A percentile compares a stretch with the other conserved stretches of the same genome.
Evolutionary conservation across 2,797 vertebrate species (phyloP).

Genomic region (Bryconaethiops microstoma): DNA sequence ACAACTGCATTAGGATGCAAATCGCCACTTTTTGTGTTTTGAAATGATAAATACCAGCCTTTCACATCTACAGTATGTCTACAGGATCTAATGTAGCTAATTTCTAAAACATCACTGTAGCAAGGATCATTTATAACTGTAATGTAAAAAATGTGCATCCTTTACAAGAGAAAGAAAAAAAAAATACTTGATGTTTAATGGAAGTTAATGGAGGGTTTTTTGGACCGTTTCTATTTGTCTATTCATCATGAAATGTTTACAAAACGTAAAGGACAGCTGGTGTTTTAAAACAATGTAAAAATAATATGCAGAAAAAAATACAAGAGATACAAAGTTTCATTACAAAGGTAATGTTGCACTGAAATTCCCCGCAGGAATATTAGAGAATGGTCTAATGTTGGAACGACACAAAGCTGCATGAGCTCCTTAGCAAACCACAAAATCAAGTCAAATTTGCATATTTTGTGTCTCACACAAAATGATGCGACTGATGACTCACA

Average conservation of each 20-base stretch:
- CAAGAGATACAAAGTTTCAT: background rate
- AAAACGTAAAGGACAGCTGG: background rate
- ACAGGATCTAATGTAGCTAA: background rate
- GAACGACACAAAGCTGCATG: background rate
- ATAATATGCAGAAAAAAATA: background rate
- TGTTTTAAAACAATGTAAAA: background rate
- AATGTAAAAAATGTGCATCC: background rate
- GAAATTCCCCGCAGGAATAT: background rate
- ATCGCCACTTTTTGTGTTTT: background rate
- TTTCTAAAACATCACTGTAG: background rate
- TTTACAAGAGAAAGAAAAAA: background rate
- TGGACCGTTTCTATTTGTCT: too few species aligned
- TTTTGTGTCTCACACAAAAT: background rate
- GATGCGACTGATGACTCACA: constrained; percentile 17
- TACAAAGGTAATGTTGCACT: background rate
- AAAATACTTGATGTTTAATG: too few species aligned
- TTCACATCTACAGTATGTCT: background rate
- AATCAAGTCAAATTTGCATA: background rate
- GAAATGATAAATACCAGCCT: background rate
- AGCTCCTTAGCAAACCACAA: background rate
- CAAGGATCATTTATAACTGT: background rate
- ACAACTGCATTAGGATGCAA: background rate
- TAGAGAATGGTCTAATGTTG: background rate
- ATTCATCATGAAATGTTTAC: background rate
- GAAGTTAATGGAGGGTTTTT: background rate